phyloP scores from a whole-genome alignment of 1,140 invertebrate species.

The Drosophila lacertosa region DNA sequence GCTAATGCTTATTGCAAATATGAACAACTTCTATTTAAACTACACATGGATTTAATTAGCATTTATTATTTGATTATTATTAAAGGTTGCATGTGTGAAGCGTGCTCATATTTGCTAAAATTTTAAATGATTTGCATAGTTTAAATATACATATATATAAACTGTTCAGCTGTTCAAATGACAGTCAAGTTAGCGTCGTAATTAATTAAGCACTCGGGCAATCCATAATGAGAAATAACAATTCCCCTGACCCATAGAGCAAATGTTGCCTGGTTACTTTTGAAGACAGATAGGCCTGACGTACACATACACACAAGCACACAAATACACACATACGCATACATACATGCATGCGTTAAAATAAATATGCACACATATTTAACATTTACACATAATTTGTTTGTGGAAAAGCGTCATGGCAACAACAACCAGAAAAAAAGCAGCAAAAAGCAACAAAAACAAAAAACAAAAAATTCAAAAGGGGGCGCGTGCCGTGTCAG shows the following conservation, averaged over 20 bases:
- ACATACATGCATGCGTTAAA: slow-evolving; percentile 11
- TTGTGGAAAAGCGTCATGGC: slow-evolving; percentile 47
- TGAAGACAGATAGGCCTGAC: slow-evolving; percentile 28
- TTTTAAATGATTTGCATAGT: slow-evolving; percentile 12
- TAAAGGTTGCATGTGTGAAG: too few species aligned
- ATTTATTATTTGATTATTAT: too few species aligned
- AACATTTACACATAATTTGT: slow-evolving; percentile 39
- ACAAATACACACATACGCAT: slow-evolving; percentile 21
- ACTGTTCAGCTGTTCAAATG: slow-evolving; percentile 36
- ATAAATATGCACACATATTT: slow-evolving; percentile 26
- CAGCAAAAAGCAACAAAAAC: slow-evolving; percentile 1
- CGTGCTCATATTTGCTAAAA: background rate
- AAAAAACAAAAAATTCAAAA: slow-evolving; percentile 10
- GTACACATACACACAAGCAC: slow-evolving; percentile 3
- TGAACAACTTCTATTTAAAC: background rate
- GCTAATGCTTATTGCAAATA: background rate
- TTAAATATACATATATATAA: slow-evolving; percentile 7
- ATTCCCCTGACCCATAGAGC: slow-evolving; percentile 32
- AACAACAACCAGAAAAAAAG: too few species aligned
- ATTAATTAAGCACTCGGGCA: slow-evolving; percentile 33
- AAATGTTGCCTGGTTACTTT: slow-evolving; percentile 59
- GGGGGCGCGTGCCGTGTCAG: slow-evolving; percentile 43
- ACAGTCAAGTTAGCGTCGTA: slow-evolving; percentile 11
- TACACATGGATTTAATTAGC: too few species aligned
- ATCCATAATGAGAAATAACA: slow-evolving; percentile 19